A percentile compares a stretch with the other conserved stretches of the same genome.
phyloP scores from a whole-genome alignment of 2,113 vertebrate species.

The Rhipidura dahli region DNA sequence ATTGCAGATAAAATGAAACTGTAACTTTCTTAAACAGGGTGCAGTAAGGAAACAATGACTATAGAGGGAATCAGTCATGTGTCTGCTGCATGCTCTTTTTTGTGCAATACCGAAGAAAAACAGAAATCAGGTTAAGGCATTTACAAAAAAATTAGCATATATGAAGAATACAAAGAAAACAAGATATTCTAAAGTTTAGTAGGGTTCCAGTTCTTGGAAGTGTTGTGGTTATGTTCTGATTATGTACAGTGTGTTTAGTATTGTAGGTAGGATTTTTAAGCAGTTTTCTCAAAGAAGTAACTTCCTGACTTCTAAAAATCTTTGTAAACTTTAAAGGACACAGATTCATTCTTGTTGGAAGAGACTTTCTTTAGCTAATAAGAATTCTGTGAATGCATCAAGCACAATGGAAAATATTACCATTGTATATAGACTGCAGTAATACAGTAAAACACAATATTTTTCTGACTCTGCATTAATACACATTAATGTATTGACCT shows the following conservation, averaged over 20 bases:
- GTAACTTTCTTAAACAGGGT: not conserved
- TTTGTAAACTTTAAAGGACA: not conserved
- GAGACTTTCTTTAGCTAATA: not conserved
- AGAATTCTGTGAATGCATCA: not conserved
- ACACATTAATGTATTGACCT: not conserved
- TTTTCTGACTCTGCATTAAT: not conserved
- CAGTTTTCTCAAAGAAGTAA: not conserved
- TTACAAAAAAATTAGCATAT: not conserved
- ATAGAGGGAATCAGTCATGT: not conserved
- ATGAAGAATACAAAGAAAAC: not conserved
- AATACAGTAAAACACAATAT: not conserved
- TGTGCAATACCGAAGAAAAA: not conserved
- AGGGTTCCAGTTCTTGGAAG: not conserved
- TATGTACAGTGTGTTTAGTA: not conserved
- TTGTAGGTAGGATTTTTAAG: not conserved
- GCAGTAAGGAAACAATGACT: not conserved
- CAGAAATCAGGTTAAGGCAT: not conserved
- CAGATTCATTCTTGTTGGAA: not conserved
- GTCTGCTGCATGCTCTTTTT: not conserved
- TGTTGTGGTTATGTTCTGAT: not conserved
- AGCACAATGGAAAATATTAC: not conserved
- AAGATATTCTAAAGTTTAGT: not conserved
- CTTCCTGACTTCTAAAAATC: not conserved
- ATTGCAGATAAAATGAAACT: conserved; percentile 31
- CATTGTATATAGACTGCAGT: not conserved